Conservation (phyloP, 2,113 vertebrate genomes). For the Geococcyx californianus region DNA sequence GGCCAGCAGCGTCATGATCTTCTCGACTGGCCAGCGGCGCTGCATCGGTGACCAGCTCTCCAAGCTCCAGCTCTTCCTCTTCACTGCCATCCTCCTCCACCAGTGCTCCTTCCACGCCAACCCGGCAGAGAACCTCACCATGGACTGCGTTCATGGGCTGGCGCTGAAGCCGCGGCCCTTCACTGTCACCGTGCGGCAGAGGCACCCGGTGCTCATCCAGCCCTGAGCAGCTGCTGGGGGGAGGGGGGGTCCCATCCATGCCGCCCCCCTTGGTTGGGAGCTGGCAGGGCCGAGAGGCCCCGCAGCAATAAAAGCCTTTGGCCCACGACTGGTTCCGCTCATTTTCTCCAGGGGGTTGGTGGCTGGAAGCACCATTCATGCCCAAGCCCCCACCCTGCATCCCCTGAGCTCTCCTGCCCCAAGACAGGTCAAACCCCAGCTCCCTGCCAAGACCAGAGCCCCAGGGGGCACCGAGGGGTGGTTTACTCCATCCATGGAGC, state of each 20-base stretch:
- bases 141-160: constrained; percentile 80
- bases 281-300: not conserved
- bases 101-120: constrained; percentile 81
- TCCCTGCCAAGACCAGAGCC: too few relatives aligned
- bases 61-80: constrained; percentile 83
- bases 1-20: constrained; percentile 80
- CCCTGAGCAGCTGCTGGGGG: not conserved
- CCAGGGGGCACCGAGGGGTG: not conserved
- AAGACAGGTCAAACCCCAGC: not conserved
- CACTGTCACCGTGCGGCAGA: constrained; percentile 70
- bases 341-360: not conserved
- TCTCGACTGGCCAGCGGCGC: constrained; percentile 83
- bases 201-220: not conserved
- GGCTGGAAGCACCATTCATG: not conserved
- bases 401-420: not conserved
- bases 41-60: constrained; percentile 85
- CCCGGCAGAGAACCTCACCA: constrained; percentile 66
- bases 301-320: not conserved
- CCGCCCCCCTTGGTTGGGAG: not conserved
- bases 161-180: constrained; percentile 76
- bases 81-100: constrained; percentile 81
- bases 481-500: not conserved
- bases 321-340: not conserved
- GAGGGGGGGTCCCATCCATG: not conserved
- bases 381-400: rapidly evolving